These are phyloP conservation scores for Leguminivora glycinivorella DNA, from an alignment of 1,140 invertebrate genomes.

Conservation along the genomic window DNA sequence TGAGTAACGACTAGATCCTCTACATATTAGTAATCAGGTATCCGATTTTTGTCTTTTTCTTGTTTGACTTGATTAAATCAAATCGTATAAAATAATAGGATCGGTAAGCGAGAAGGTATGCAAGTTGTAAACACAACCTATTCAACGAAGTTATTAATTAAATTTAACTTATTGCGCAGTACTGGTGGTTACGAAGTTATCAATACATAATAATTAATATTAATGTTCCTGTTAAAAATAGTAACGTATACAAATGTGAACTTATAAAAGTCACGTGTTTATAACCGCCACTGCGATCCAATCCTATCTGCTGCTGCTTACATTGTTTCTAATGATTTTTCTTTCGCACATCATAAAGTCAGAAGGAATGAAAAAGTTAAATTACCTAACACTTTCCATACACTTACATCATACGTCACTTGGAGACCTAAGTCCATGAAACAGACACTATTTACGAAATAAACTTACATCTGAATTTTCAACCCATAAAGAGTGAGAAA, in stretches of 20 bases:
- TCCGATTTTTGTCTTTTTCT: background rate
- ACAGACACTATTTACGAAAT: too few species aligned
- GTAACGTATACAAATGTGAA: background rate
- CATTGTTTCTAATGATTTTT: background rate
- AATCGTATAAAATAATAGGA: background rate
- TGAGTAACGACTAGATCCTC: too few species aligned
- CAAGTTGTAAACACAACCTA: background rate
- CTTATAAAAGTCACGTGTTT: background rate
- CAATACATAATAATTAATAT: conserved; percentile 1
- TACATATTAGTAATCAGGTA: too few species aligned
- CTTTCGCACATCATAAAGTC: background rate
- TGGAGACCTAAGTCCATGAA: too few species aligned
- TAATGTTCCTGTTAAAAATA: background rate
- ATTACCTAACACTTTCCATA: background rate
- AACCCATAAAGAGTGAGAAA: too few species aligned
- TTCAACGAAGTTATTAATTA: conserved; percentile 22
- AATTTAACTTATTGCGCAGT: conserved; percentile 14
- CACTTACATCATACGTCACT: too few species aligned
- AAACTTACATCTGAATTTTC: too few species aligned
- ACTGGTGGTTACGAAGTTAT: conserved; percentile 10
- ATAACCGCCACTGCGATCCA: background rate
- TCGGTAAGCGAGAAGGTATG: background rate
- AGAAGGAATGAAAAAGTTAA: background rate
- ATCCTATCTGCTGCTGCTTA: background rate
- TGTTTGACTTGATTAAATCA: background rate